Base-by-base conservation (phyloP, 2,888 invertebrate species). In the Lasioglossum calceatum region DNA sequence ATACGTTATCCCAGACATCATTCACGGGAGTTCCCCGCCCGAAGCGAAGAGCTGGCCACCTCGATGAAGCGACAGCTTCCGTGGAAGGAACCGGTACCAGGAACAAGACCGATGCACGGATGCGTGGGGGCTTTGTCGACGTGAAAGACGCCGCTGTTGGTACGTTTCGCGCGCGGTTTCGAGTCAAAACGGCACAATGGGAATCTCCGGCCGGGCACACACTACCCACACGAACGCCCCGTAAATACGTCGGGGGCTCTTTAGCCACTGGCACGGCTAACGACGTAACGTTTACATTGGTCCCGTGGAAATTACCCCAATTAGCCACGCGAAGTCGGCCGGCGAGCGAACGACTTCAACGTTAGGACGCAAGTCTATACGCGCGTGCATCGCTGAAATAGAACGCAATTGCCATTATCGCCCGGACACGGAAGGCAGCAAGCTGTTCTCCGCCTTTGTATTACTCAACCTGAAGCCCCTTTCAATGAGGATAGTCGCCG, bases 301-400 rank as follows among this genome's bases (percentile, higher is more conserved):
- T 91, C 91, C 90, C 83, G 87, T 89, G 89, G 91, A 94, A 94
- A 94, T 94, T 94, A 93, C 92, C 89, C 92, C 93, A 94, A 94
- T 94, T 94, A 93, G 92, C 91, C 89, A 85, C 77, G 82, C 84
- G 73, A 83, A 86, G 82, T 85, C 85, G 47, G 79, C 77, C 75
- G 72, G 67, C 71, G 47, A 54, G 75, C 58, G 54, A 80, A 76
- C 84, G 79, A 85, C 81, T 78, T 80, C 78, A 73, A 32, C 50
- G 32, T 67, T 32, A 14, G 47, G 70, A 54, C n/a, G 61, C 71
- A 12, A 58, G 42, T 71, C 71, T 71, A 42, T 71, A 71, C 71
- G 71, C 71, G 71, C 36, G 78, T 84, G 42, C 36, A 39, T 39
- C 42, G 36, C 58, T 67, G 72, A 58, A 84, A 79, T 77, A 67